Percentiles rank a stretch among this genome's conserved stretches.
These are phyloP conservation scores for Sebastes trivittatus DNA, from an alignment of 2,797 vertebrate species.

Conservation along the genomic window DNA sequence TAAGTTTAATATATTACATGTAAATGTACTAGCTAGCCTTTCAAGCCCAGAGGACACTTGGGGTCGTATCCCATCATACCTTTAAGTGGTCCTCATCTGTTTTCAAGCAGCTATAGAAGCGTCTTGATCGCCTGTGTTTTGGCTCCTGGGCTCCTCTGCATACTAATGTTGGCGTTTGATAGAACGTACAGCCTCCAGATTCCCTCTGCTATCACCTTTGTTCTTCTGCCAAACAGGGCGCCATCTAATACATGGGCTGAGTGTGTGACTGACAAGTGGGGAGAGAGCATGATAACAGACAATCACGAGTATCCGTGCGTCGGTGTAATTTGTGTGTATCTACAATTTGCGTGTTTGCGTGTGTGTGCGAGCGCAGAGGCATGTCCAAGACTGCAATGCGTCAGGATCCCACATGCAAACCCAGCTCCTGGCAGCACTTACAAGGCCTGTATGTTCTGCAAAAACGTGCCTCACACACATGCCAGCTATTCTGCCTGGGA, in stretches of 20 bases:
- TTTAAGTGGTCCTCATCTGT: constrained; percentile 37
- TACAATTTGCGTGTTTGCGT: neutral
- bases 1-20: neutral
- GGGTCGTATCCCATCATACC: neutral
- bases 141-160: constrained; percentile 44
- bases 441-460: constrained; percentile 25
- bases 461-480: constrained; percentile 30
- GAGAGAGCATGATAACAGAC: constrained; percentile 11
- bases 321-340: constrained; percentile 2
- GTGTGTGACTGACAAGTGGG: constrained; percentile 19
- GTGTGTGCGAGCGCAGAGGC: neutral
- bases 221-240: constrained; percentile 54
- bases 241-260: constrained; percentile 32
- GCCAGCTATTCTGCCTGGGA: constrained; percentile 41
- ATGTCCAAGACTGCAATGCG: constrained; percentile 45
- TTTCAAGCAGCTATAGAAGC: constrained; percentile 26
- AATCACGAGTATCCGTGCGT: neutral
- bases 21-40: neutral
- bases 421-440: constrained; percentile 33
- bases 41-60: neutral
- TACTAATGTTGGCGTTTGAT: constrained; percentile 47
- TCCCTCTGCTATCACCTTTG: constrained; percentile 43
- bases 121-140: constrained; percentile 34
- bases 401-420: constrained; percentile 43
- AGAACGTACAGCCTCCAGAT: constrained; percentile 35